A percentile compares a stretch with the other conserved stretches of the same genome.
These are phyloP conservation scores for Urocolius indicus DNA, from an alignment of 2,113 vertebrate species.

Conservation along the genomic window DNA sequence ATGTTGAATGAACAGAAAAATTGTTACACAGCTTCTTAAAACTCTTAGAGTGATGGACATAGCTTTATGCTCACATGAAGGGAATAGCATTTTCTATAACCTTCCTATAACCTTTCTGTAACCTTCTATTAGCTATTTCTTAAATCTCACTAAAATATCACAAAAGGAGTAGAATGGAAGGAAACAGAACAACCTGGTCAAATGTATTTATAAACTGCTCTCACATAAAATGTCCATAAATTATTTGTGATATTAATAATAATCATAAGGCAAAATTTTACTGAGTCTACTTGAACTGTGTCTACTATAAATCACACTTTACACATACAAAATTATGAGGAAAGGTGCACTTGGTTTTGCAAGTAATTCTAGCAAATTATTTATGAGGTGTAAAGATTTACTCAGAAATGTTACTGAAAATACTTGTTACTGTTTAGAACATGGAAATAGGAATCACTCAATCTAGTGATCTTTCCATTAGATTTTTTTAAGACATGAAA, in stretches of 20 bases:
- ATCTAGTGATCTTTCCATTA: neutral
- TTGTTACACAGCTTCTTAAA: neutral
- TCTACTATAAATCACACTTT: slow-evolving; percentile 14
- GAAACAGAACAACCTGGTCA: neutral
- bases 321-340: neutral
- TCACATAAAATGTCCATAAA: neutral
- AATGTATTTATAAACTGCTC: neutral
- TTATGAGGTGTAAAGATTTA: slow-evolving; percentile 7
- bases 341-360: neutral
- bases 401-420: neutral
- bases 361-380: slow-evolving; percentile 6
- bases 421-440: neutral
- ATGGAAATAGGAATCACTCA: neutral
- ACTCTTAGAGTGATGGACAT: neutral
- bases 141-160: neutral
- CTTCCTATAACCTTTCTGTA: too few relatives aligned
- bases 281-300: neutral
- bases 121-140: neutral
- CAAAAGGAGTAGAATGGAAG: neutral
- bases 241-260: slow-evolving; percentile 2
- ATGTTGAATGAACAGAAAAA: neutral
- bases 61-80: neutral
- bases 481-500: neutral
- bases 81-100: neutral
- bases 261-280: neutral